Percentiles rank a stretch among this genome's conserved stretches.
phyloP scores from a whole-genome alignment of 2,888 invertebrate species.

The Pyrocoelia pectoralis region DNA sequence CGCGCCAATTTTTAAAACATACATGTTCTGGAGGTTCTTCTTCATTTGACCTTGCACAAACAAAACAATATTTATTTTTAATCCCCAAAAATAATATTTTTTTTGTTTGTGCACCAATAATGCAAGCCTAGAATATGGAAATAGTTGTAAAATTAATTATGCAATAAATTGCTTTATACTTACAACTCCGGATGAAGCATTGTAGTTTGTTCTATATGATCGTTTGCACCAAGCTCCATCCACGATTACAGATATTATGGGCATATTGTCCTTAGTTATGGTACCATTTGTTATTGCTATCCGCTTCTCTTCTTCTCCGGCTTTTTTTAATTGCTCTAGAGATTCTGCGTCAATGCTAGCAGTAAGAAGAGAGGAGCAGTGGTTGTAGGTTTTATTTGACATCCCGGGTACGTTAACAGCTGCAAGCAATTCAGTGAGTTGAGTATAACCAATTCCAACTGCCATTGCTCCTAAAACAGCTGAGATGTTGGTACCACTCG shows the following conservation, averaged over 20 bases:
- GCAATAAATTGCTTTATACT: background rate
- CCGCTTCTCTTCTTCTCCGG: background rate
- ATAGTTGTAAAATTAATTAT: background rate
- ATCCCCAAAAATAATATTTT: background rate
- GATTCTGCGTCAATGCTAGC: background rate
- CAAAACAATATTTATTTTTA: background rate
- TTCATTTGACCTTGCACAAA: background rate
- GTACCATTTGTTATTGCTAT: background rate
- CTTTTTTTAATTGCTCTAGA: background rate
- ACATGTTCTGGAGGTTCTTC: background rate
- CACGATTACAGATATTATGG: background rate
- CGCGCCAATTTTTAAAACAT: no score
- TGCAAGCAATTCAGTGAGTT: background rate
- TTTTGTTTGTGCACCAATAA: background rate
- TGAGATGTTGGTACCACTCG: background rate
- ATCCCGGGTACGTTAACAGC: background rate
- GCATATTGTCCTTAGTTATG: background rate
- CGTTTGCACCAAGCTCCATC: conserved; percentile 10
- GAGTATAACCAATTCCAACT: background rate
- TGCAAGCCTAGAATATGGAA: background rate
- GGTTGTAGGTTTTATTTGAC: background rate
- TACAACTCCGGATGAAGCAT: conserved; percentile 5
- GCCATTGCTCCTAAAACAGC: background rate
- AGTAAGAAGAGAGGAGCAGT: background rate
- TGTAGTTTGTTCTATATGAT: conserved; percentile 3